Evolutionary conservation across 1,140 invertebrate species (phyloP).

Genomic region (Pogonognathellus flavescens): DNA sequence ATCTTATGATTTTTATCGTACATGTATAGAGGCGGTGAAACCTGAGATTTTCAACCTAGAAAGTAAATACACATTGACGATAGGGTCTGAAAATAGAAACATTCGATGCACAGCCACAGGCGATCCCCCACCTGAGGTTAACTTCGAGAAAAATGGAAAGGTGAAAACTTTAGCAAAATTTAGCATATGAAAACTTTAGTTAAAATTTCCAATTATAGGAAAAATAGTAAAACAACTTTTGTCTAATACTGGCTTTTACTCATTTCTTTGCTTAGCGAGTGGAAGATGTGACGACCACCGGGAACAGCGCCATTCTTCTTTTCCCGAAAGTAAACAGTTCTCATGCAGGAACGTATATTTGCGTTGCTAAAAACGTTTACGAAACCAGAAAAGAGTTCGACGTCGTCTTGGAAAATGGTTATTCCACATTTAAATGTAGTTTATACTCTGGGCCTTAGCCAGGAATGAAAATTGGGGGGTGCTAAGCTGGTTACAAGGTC

Average conservation of each 20-base stretch:
- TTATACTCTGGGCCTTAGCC: no score
- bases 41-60: no score
- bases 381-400: neutral
- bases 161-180: neutral
- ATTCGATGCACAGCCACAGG: neutral
- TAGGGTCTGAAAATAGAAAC: no score
- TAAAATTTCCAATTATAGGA: neutral
- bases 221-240: no score
- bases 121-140: neutral
- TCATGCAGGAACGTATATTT: neutral
- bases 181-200: neutral
- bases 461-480: no score
- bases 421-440: neutral
- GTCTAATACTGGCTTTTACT: no score
- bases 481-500: no score
- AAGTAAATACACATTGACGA: no score
- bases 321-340: neutral
- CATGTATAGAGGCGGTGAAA: no score
- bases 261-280: no score
- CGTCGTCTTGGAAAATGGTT: neutral
- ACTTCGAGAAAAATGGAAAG: constrained; percentile 17
- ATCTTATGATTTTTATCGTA: no score
- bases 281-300: neutral
- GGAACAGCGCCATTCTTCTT: neutral
- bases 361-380: neutral